phyloP scores from a whole-genome alignment of 2,888 invertebrate species.

The Drosophila pseudotakahashii region DNA sequence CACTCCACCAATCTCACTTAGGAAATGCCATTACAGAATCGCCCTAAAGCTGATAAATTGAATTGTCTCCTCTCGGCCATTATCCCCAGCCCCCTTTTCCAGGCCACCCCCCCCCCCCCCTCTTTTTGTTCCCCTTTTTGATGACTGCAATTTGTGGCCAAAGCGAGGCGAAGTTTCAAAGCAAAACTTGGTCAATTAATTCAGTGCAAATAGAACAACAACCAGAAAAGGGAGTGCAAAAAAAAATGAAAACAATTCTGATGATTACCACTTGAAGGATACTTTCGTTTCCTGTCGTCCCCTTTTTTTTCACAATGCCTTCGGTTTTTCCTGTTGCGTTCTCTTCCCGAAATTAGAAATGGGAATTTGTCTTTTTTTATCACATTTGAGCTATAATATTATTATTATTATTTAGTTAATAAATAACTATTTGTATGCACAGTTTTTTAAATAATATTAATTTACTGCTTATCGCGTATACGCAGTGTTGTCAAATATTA shows the following conservation, averaged over 20 bases:
- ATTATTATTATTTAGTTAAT: background rate
- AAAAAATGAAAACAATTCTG: conserved; percentile 31
- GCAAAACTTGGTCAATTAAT: conserved; percentile 67
- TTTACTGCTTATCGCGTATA: background rate
- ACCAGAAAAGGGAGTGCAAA: conserved; percentile 6
- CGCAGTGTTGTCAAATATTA: background rate
- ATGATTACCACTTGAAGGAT: conserved; percentile 50
- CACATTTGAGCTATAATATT: no score
- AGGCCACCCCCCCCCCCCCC: no score
- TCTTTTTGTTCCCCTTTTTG: conserved; percentile 13
- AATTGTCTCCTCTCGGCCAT: conserved; percentile 26
- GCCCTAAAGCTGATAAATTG: conserved; percentile 30
- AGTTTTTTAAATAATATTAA: background rate
- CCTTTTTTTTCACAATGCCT: conserved; percentile 14
- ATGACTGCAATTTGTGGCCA: conserved; percentile 18
- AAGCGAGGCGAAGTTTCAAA: conserved; percentile 36
- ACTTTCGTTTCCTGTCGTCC: conserved; percentile 35
- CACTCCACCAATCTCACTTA: conserved; percentile 8
- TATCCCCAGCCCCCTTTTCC: background rate
- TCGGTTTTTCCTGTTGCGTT: conserved; percentile 49
- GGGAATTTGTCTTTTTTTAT: background rate
- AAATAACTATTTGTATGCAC: no score
- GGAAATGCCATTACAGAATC: conserved; percentile 10
- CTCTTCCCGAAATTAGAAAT: conserved; percentile 3
- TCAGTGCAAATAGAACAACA: conserved; percentile 40